A percentile compares a stretch with the other conserved stretches of the same genome.
These are phyloP conservation scores for Agrochola litura DNA, from an alignment of 2,888 invertebrate species.

Conservation along the genomic window DNA sequence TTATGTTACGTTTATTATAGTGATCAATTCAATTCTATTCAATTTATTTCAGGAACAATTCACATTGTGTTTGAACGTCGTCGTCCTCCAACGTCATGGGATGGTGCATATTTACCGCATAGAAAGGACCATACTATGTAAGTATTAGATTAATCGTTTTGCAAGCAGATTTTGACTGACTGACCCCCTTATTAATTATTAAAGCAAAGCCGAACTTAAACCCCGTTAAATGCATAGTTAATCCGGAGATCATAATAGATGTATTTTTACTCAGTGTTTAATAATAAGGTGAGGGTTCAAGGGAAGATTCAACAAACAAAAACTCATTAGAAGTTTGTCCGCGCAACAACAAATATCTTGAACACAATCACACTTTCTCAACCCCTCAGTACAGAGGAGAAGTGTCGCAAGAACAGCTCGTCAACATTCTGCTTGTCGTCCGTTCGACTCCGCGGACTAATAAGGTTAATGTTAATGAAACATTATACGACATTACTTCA, in stretches of 20 bases:
- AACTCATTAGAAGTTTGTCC: neutral
- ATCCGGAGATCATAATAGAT: neutral
- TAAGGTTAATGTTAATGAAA: conserved; percentile 21
- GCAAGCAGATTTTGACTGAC: too few relatives aligned
- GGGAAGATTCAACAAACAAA: neutral
- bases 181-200: too few relatives aligned
- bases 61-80: too few relatives aligned
- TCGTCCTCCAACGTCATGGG: neutral
- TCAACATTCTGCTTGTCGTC: neutral
- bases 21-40: too few relatives aligned
- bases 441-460: conserved; percentile 18
- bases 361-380: neutral
- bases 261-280: neutral
- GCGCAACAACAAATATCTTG: neutral
- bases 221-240: neutral
- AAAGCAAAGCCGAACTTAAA: neutral
- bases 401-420: conserved; percentile 11
- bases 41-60: too few relatives aligned
- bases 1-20: neutral
- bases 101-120: neutral
- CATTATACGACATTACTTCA: conserved; percentile 48
- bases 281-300: neutral
- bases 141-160: too few relatives aligned
- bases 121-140: too few relatives aligned
- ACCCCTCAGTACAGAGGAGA: neutral